These are phyloP conservation scores for Merops nubicus DNA, from an alignment of 2,113 vertebrate genomes.

Conservation along the genomic window DNA sequence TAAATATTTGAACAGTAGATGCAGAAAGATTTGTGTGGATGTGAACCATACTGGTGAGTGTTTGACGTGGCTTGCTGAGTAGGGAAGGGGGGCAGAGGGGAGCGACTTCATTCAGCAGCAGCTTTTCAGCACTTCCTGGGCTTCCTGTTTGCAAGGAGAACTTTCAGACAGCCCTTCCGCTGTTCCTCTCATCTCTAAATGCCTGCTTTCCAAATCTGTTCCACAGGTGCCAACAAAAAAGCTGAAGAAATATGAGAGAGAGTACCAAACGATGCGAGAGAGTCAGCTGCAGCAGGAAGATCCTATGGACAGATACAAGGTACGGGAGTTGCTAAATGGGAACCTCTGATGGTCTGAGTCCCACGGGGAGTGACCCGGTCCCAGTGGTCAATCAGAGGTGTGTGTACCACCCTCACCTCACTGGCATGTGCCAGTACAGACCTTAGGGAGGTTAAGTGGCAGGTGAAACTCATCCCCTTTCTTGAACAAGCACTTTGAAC, in stretches of 20 bases:
- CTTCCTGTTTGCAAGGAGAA: neutral
- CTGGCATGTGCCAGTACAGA: neutral
- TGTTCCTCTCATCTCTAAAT: neutral
- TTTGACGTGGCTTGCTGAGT: neutral
- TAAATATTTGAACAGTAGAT: neutral
- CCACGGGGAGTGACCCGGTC: neutral
- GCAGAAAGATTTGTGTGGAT: neutral
- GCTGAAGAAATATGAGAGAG: conserved; percentile 98
- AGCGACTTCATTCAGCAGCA: neutral
- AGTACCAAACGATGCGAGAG: conserved; percentile 93
- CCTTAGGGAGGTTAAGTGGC: neutral
- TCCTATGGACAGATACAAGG: conserved; percentile 97
- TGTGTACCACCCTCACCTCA: neutral
- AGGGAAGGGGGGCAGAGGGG: neutral
- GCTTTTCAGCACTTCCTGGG: neutral
- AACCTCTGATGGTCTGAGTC: neutral
- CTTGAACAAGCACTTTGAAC: neutral
- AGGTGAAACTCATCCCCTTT: neutral
- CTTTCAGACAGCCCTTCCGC: neutral
- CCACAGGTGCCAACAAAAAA: conserved; percentile 95
- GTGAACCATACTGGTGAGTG: neutral
- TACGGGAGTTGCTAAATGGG: conserved; percentile 32
- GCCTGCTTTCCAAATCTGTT: neutral
- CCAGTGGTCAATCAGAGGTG: neutral
- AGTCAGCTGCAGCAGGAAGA: conserved; percentile 96